A percentile compares a stretch with the other conserved stretches of the same genome.
These are phyloP conservation scores for Rhogogaster chlorosoma DNA, from an alignment of 2,888 invertebrate genomes.

Conservation along the genomic window DNA sequence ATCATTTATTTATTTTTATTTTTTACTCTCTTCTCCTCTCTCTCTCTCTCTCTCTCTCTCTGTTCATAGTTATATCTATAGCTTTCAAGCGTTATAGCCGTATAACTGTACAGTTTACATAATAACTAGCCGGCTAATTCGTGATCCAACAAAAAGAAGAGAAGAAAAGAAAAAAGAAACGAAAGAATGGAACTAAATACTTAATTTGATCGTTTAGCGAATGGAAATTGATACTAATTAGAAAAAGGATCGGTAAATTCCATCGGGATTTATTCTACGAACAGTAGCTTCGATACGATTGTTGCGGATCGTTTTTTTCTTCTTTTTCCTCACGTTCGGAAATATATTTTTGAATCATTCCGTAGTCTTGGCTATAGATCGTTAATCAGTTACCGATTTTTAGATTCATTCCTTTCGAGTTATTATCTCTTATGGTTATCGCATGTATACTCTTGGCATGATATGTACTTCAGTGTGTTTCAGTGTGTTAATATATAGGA, in stretches of 20 bases:
- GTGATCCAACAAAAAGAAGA: too few relatives aligned
- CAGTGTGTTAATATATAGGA: neutral
- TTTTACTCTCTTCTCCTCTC: neutral
- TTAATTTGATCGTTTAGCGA: too few relatives aligned
- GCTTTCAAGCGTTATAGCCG: neutral
- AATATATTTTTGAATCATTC: too few relatives aligned
- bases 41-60: neutral
- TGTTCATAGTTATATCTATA: neutral
- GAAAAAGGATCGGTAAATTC: too few relatives aligned
- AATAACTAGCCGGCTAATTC: neutral
- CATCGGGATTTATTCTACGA: too few relatives aligned
- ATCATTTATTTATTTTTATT: conserved; percentile 17
- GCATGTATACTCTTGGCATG: neutral
- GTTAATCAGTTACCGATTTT: conserved; percentile 15
- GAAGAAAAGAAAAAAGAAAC: too few relatives aligned
- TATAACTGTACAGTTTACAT: neutral
- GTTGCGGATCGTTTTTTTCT: too few relatives aligned
- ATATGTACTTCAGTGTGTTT: neutral
- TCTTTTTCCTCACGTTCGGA: too few relatives aligned
- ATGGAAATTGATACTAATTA: too few relatives aligned
- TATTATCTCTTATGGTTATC: neutral
- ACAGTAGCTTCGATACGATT: too few relatives aligned
- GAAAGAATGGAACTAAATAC: too few relatives aligned
- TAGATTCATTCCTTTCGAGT: conserved; percentile 13
- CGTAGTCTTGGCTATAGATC: neutral